phyloP scores from a whole-genome alignment of 2,113 vertebrate genomes.

The Pyxicephalus adspersus region DNA sequence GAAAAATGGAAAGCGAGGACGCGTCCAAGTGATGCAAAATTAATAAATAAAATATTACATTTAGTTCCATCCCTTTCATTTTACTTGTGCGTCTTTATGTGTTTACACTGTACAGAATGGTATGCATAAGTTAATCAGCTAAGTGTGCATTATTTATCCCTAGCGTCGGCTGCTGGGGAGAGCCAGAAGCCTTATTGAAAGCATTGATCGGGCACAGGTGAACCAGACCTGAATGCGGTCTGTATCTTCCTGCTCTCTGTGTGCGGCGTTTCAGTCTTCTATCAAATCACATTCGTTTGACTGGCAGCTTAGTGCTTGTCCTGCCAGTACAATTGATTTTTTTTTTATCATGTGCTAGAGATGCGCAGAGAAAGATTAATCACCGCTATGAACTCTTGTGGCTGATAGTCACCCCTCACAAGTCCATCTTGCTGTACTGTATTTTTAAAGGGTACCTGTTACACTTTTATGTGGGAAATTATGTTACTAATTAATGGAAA shows the following conservation, averaged over 20 bases:
- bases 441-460: too few relatives aligned
- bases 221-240: constrained; percentile 60
- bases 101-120: constrained; percentile 73
- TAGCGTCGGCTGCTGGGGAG: constrained; percentile 64
- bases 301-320: constrained; percentile 61
- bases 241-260: constrained; percentile 62
- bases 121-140: constrained; percentile 76
- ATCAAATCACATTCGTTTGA: constrained; percentile 73
- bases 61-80: constrained; percentile 66
- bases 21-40: constrained; percentile 66
- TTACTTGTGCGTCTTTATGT: constrained; percentile 68
- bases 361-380: constrained; percentile 56
- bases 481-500: too few relatives aligned
- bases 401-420: too few relatives aligned
- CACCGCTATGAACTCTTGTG: constrained; percentile 5
- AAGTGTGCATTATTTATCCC: constrained; percentile 77
- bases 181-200: constrained; percentile 63
- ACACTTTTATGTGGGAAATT: too few relatives aligned
- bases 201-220: constrained; percentile 65
- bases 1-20: constrained; percentile 77
- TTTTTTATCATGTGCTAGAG: constrained; percentile 35
- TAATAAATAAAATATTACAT: constrained; percentile 69
- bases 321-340: constrained; percentile 68
- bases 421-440: too few relatives aligned
- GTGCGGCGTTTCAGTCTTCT: constrained; percentile 62